Conservation (phyloP, 2,113 vertebrate species). For the Ctenomys sociabilis region DNA sequence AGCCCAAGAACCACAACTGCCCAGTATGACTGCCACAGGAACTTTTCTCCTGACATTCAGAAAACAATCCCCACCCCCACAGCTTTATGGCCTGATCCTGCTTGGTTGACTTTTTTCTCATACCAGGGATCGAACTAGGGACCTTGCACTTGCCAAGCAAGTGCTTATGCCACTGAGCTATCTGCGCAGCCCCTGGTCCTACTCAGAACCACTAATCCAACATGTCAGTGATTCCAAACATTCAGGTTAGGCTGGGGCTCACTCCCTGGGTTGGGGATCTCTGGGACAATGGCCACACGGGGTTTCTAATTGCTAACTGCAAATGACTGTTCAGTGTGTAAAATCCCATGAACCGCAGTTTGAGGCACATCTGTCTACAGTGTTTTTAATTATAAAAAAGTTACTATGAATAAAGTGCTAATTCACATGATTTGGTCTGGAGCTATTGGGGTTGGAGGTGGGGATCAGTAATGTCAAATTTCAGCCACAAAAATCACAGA, state of each 20-base stretch:
- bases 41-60: not conserved
- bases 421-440: constrained; percentile 50
- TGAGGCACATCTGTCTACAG: not conserved
- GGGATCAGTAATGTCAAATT: not conserved
- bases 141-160: no score
- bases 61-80: not conserved
- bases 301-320: not conserved
- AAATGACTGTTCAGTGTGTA: not conserved
- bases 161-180: no score
- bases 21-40: not conserved
- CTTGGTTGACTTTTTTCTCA: not conserved
- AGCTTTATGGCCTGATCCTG: not conserved
- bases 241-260: not conserved
- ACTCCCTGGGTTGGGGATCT: not conserved
- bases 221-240: not conserved
- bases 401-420: constrained; percentile 48
- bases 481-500: constrained; percentile 44
- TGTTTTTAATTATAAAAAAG: not conserved
- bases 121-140: no score
- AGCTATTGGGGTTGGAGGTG: not conserved
- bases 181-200: no score
- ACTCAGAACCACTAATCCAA: not conserved
- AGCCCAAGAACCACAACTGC: not conserved
- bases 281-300: fast-evolving
- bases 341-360: not conserved